phyloP scores from a whole-genome alignment of 2,888 invertebrate species.

The Eupeodes latifasciatus region DNA sequence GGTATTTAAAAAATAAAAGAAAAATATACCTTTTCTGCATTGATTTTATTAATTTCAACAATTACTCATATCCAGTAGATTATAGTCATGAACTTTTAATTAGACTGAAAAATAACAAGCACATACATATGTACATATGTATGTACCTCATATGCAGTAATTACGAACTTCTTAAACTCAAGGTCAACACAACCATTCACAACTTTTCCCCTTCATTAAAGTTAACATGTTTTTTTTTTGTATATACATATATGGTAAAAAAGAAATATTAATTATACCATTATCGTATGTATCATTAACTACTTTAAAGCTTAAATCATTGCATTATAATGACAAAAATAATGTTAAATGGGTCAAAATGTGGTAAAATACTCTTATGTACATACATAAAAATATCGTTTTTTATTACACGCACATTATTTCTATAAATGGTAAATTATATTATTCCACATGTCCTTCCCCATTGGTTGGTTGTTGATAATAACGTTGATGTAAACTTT shows the following conservation, averaged over 20 bases:
- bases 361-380: background rate
- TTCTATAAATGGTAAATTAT: background rate
- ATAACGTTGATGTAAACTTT: background rate
- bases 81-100: background rate
- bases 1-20: background rate
- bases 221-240: background rate
- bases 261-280: conserved; percentile 1
- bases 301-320: background rate
- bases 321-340: conserved; percentile 25
- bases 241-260: too few species aligned
- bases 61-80: background rate
- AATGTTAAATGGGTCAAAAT: conserved; percentile 15
- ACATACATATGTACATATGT: too few species aligned
- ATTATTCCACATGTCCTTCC: conserved; percentile 18
- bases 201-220: conserved; percentile 5
- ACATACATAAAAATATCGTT: too few species aligned
- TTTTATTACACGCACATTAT: background rate
- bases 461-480: background rate
- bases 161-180: background rate
- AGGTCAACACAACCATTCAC: background rate
- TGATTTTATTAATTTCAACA: conserved; percentile 7
- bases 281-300: background rate
- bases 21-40: too few species aligned
- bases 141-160: background rate
- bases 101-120: background rate